A percentile compares a stretch with the other conserved stretches of the same genome.
These are phyloP conservation scores for Mus pahari DNA, from an alignment of 2,113 vertebrate genomes.

Conservation along the genomic window DNA sequence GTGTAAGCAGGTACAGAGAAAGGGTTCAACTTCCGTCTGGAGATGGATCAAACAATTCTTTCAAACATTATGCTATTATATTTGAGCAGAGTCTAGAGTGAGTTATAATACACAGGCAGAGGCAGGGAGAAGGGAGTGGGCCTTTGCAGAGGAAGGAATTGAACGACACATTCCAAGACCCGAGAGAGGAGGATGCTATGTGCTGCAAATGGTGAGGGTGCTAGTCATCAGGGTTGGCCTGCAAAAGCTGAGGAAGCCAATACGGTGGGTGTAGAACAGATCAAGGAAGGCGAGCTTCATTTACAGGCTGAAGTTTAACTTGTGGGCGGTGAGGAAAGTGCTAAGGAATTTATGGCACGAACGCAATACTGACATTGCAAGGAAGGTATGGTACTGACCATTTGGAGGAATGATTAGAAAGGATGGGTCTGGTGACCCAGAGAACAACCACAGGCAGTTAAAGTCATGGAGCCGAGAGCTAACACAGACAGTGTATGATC, in stretches of 20 bases:
- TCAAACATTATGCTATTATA: not conserved
- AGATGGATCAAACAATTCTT: not conserved
- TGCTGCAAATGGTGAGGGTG: not conserved
- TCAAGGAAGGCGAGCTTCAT: not conserved
- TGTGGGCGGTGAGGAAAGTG: not conserved
- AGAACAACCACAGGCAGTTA: not conserved
- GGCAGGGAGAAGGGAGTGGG: not conserved
- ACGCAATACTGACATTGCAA: not conserved
- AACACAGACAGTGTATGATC: not conserved
- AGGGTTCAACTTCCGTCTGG: not conserved
- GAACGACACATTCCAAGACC: not conserved
- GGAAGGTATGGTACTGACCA: not conserved
- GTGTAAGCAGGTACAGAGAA: not conserved
- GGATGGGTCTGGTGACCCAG: not conserved
- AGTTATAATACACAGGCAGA: not conserved
- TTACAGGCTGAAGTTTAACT: not conserved
- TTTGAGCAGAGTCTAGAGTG: not conserved
- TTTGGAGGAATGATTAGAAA: not conserved
- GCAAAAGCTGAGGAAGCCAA: not conserved
- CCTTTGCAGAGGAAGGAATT: not conserved
- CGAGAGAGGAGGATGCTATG: not conserved
- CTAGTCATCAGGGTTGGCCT: not conserved
- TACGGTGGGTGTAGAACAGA: not conserved
- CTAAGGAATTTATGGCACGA: conserved; percentile 34
- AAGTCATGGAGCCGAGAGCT: not conserved